Percentiles rank a stretch among this genome's conserved stretches.
phyloP scores from a whole-genome alignment of 1,140 invertebrate genomes.

The Saxidomus purpurata region DNA sequence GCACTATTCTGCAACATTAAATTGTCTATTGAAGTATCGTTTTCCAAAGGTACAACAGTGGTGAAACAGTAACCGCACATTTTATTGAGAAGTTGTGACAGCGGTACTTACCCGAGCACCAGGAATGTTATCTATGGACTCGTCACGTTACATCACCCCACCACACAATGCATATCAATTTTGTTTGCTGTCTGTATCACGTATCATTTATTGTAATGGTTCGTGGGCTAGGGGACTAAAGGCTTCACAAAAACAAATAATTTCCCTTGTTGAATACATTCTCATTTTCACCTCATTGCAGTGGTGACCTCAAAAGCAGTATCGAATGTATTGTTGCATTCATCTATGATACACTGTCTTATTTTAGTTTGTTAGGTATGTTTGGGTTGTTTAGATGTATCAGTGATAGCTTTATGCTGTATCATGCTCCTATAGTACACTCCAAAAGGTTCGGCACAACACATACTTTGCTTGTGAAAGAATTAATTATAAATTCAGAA shows the following conservation, averaged over 20 bases:
- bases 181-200: background rate
- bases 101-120: background rate
- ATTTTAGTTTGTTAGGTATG: background rate
- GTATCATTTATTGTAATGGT: background rate
- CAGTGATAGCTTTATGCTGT: background rate
- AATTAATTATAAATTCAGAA: too few species aligned
- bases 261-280: background rate
- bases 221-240: background rate
- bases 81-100: background rate
- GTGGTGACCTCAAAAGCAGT: background rate
- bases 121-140: slow-evolving; percentile 9
- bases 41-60: background rate
- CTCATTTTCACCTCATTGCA: background rate
- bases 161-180: slow-evolving; percentile 16
- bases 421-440: background rate
- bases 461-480: too few species aligned
- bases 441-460: background rate
- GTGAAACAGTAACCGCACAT: background rate
- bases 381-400: background rate
- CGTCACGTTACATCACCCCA: slow-evolving; percentile 5
- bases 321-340: background rate
- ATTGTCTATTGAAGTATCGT: background rate
- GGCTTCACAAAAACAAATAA: background rate
- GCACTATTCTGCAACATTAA: too few species aligned
- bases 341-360: background rate